Percentiles rank a stretch among this genome's conserved stretches.
Evolutionary conservation across 2,888 invertebrate genomes (phyloP).

Genomic region (Clostera curtula): DNA sequence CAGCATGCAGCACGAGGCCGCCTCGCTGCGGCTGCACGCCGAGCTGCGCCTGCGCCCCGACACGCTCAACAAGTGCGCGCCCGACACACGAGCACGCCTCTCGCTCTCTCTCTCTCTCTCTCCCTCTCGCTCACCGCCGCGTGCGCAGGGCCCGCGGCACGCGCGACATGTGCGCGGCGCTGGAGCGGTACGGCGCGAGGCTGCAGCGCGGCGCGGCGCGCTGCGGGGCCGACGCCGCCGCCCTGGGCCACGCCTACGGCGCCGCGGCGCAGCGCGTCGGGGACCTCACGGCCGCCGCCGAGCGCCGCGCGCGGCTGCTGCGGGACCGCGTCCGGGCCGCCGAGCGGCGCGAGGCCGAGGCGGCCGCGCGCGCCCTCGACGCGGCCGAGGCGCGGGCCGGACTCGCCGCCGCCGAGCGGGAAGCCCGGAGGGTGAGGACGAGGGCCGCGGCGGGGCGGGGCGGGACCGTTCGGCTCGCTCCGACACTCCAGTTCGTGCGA

Average conservation of each 20-base stretch:
- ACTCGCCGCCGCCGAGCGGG: slow-evolving; percentile 16
- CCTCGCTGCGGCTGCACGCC: slow-evolving; percentile 50
- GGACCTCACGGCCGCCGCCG: slow-evolving; percentile 1
- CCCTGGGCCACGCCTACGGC: slow-evolving; percentile 37
- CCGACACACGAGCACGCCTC: not conserved
- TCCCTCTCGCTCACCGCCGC: not conserved
- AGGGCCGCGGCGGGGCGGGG: slow-evolving; percentile 17
- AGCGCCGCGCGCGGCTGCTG: slow-evolving; percentile 10
- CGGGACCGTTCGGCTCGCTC: slow-evolving; percentile 9
- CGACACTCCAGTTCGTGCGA: slow-evolving; percentile 6
- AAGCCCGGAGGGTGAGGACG: slow-evolving; percentile 18
- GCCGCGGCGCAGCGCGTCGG: slow-evolving; percentile 9
- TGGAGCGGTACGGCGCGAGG: slow-evolving; percentile 40
- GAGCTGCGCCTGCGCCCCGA: slow-evolving; percentile 55
- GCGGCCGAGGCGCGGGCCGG: slow-evolving; percentile 7
- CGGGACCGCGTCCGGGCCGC: slow-evolving; percentile 25
- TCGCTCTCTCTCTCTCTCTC: not conserved
- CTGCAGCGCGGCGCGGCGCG: slow-evolving; percentile 41
- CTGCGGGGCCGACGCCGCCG: slow-evolving; percentile 37
- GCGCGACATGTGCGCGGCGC: slow-evolving; percentile 45
- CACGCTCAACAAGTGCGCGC: slow-evolving; percentile 45
- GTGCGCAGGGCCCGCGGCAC: slow-evolving; percentile 25
- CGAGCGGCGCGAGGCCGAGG: slow-evolving; percentile 19
- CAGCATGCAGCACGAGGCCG: slow-evolving; percentile 58
- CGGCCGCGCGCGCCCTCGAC: slow-evolving; percentile 3